phyloP scores from a whole-genome alignment of 2,888 invertebrate species.

The Stenichneumon culpator region DNA sequence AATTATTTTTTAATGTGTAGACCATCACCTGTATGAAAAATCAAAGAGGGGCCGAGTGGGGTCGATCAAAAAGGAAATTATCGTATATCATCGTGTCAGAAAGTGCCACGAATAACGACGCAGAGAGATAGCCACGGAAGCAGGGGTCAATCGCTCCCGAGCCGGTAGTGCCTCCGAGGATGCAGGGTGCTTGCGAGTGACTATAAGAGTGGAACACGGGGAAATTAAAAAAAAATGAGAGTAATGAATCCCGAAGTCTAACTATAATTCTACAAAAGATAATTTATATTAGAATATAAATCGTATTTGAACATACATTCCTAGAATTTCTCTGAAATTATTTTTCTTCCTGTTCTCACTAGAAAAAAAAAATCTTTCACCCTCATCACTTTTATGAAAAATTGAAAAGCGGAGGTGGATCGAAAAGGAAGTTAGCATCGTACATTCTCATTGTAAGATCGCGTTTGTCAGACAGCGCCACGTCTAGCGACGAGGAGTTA shows the following conservation, averaged over 20 bases:
- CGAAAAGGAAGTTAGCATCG: background rate
- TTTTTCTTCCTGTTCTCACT: background rate
- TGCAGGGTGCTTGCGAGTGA: conserved; percentile 33
- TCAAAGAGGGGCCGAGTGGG: too few relatives aligned
- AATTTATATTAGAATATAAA: background rate
- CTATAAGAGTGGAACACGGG: conserved; percentile 32
- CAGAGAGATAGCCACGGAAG: background rate
- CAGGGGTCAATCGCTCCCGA: background rate
- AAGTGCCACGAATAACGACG: background rate
- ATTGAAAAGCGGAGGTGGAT: background rate
- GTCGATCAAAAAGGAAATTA: background rate
- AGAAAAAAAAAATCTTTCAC: background rate
- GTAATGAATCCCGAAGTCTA: background rate
- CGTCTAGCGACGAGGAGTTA: background rate
- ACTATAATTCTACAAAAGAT: too few relatives aligned
- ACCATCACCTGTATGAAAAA: too few relatives aligned
- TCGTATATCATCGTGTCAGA: background rate
- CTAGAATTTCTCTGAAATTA: background rate
- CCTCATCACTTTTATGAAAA: background rate
- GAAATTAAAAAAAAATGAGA: background rate
- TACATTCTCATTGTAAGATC: background rate
- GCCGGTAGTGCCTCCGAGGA: conserved; percentile 10
- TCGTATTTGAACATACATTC: background rate
- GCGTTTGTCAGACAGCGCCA: background rate
- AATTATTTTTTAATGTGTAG: too few relatives aligned